phyloP scores from a whole-genome alignment of 2,888 invertebrate species.

The Oxycera nigricornis region DNA sequence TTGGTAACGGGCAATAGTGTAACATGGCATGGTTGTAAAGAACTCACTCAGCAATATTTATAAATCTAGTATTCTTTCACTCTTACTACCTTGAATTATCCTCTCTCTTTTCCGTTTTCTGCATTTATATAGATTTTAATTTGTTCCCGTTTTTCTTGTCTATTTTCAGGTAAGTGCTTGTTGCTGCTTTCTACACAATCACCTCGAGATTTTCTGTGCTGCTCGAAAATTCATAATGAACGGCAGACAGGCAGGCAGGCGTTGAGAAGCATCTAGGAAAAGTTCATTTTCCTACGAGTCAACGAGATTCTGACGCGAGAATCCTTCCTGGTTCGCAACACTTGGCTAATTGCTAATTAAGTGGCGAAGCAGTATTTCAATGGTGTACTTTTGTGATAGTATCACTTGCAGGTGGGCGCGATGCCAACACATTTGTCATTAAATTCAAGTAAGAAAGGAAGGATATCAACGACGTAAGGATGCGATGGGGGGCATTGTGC shows the following conservation, averaged over 20 bases:
- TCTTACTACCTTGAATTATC: neutral
- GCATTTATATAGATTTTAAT: neutral
- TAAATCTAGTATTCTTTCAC: neutral
- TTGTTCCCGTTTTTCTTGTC: neutral
- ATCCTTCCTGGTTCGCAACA: neutral
- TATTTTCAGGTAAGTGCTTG: neutral
- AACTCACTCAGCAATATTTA: neutral
- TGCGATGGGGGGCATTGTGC: no score
- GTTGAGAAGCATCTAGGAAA: neutral
- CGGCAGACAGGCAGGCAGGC: no score
- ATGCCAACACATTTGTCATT: neutral
- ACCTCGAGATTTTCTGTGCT: no score
- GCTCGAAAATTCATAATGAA: no score
- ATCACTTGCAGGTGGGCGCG: neutral
- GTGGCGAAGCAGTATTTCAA: conserved; percentile 10
- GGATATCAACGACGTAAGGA: no score
- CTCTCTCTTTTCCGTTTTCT: neutral
- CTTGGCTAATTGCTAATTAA: conserved; percentile 16
- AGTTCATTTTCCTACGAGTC: neutral
- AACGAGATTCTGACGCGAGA: neutral
- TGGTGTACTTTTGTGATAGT: neutral
- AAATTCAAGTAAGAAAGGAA: neutral
- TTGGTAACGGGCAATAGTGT: neutral
- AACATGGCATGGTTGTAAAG: no score
- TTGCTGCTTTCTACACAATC: neutral